Evolutionary conservation across 2,888 invertebrate species (phyloP), one percentile per base, ranked within the genome.

Genomic region (Rhingia campestris): DNA sequence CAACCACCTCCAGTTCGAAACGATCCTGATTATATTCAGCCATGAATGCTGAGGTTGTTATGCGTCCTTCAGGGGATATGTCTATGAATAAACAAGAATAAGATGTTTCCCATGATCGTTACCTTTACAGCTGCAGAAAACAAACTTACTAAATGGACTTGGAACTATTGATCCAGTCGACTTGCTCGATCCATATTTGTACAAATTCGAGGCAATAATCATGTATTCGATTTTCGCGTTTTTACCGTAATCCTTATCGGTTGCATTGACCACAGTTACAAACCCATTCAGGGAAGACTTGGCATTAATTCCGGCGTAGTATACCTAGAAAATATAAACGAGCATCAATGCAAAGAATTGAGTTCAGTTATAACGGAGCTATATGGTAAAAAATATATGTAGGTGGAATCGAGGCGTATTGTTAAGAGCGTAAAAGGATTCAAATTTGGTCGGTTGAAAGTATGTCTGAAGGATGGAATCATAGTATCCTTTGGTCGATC

Each of bases 11-110:
- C 64, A 97, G 92, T 74, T 96, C 94, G 89, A 98, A 98, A 56
- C 97, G 92, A 89, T 97, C 96, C 88, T 97, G 97, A 89, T 96
- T 96, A 90, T 97, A 97, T 89, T 97, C 97, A 0, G 96, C 95
- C 94, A 97, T 95, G 88, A 95, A 95, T 37, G 95, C 94, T 0
- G 96, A 95, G 0, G 97, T 97, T 2, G 90, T 90, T 37, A 92
- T 88, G 30, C 91, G 88, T 0, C 92, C 92, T 73, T 91, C 91
- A 12, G 89, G 88, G 0, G 92, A 89, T 41, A 92, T 90, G 51
- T 88, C 91, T 89, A 12, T 4, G 32, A 4, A 39, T 4, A 10
- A 1, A 22, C 3, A 41, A 33, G 2, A 1, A 12, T 2, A 0
- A 45, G 10, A 45, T 5, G 14, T 12, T 2, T 7, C 5, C 22